Conservation (phyloP, 2,888 invertebrate genomes). For the Mylabris sibirica region DNA sequence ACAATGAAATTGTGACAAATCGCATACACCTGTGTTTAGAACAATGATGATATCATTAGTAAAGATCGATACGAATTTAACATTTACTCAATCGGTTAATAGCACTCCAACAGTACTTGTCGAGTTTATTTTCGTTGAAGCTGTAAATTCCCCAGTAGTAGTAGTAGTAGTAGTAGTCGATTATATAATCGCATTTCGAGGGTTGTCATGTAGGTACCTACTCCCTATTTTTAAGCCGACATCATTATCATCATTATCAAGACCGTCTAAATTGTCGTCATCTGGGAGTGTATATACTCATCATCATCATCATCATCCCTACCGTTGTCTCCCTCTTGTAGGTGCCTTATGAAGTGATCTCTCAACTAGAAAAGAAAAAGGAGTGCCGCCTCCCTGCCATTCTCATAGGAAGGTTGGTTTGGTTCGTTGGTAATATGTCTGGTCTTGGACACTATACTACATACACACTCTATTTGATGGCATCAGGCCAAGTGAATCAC, state of each 20-base stretch:
- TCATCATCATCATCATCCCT: background rate
- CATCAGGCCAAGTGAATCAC: constrained; percentile 12
- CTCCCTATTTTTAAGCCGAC: background rate
- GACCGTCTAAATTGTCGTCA: background rate
- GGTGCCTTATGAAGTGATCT: background rate
- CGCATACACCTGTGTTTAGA: constrained; percentile 1
- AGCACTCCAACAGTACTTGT: background rate
- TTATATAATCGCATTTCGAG: background rate
- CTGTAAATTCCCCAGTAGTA: background rate
- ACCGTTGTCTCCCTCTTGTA: background rate
- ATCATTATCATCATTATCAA: background rate
- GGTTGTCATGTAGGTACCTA: background rate
- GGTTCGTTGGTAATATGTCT: background rate
- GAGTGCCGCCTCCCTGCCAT: background rate
- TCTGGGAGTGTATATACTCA: background rate
- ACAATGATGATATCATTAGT: background rate
- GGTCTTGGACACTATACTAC: constrained; percentile 6
- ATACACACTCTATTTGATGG: constrained; percentile 4
- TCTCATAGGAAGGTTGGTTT: background rate
- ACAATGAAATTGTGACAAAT: constrained; percentile 3
- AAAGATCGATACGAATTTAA: background rate
- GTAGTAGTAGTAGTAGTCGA: background rate
- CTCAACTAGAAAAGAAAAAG: background rate
- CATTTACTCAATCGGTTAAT: background rate
- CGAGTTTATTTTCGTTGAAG: constrained; percentile 5